Base-by-base conservation (phyloP, 1,140 invertebrate genomes). In the Solen grandis region DNA sequence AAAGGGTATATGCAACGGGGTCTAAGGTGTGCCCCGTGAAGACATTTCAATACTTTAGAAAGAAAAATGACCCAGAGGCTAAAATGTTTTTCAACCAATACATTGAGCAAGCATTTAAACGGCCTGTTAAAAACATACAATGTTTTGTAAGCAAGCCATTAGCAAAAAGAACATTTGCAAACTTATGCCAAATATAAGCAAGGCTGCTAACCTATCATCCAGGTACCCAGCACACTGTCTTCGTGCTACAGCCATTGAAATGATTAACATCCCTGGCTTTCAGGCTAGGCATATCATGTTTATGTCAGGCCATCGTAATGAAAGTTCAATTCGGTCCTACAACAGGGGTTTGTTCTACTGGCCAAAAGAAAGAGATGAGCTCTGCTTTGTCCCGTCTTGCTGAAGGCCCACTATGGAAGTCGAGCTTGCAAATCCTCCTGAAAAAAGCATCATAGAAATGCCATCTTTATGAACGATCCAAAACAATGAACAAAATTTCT, bases 261-360 rank as follows among this genome's bases (percentile, higher is more conserved):
- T 4, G 1, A 82, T 82, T 70, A 69, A 54, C 38, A 65, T 76
- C 29, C 54, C 60, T 1, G 72, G 73, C 2, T 76, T 68, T 60
- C 57, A 76, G 27, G 16, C 66, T 5, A 29, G 74, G 3, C 81
- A 82, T 35, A 82, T 82, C 1, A 77, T 77, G 81, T 27, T 59
- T 29, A 82, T 82, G 63, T 41, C 33, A 16, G 36, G 81, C n/a
- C 75, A 83, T 52, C 41, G 50, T 36, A 83, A 75, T 19, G 76
- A 81, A 27, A 1, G 33, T 2, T 80, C 50, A 2, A 38, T 78
- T 5, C n/a, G n/a, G n/a, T n/a, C n/a, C n/a, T n/a, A n/a, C n/a
- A n/a, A n/a, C n/a, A n/a, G n/a, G n/a, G n/a, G n/a, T n/a, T n/a
- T n/a, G n/a, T n/a, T n/a, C n/a, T n/a, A n/a, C n/a, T n/a, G n/a